These are phyloP conservation scores for Triplophysa tibetana DNA, from an alignment of 2,113 vertebrate species.

Conservation along the genomic window DNA sequence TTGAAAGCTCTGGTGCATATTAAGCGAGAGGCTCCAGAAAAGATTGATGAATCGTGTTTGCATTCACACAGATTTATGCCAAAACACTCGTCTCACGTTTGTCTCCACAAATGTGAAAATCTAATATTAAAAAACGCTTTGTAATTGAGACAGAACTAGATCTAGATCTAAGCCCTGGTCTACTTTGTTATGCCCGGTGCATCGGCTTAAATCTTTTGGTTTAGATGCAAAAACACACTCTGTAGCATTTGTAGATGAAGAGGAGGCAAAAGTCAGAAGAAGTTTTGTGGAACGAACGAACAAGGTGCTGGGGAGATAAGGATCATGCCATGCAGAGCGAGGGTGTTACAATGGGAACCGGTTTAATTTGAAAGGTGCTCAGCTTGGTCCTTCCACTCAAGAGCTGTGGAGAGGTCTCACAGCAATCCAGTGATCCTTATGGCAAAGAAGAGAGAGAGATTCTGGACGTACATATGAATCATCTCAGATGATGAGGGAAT, in stretches of 20 bases:
- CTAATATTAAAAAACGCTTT: not conserved
- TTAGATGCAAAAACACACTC: slow-evolving; percentile 62
- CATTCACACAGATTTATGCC: slow-evolving; percentile 10
- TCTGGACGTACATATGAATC: slow-evolving; percentile 6
- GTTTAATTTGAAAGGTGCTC: slow-evolving; percentile 39
- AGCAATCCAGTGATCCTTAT: slow-evolving; percentile 25
- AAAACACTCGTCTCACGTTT: slow-evolving; percentile 7
- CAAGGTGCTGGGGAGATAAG: slow-evolving; percentile 29
- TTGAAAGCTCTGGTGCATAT: slow-evolving; percentile 15
- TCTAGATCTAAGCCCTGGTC: not conserved
- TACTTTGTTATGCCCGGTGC: not conserved
- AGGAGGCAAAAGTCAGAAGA: slow-evolving; percentile 67
- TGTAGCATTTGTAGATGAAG: slow-evolving; percentile 65
- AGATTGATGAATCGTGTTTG: slow-evolving; percentile 28
- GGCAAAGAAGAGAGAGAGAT: not conserved
- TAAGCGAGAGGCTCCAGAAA: slow-evolving; percentile 12
- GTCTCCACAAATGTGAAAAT: slow-evolving; percentile 7
- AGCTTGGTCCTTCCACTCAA: slow-evolving; percentile 18
- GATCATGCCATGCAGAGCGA: slow-evolving; percentile 16
- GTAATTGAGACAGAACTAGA: not conserved
- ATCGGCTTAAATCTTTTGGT: slow-evolving; percentile 30
- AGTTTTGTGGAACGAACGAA: slow-evolving; percentile 56
- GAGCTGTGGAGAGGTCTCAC: slow-evolving; percentile 28
- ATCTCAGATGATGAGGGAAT: not conserved
- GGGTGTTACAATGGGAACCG: not conserved